Evolutionary conservation across 2,888 invertebrate species (phyloP), one percentile per base, ranked within the genome.

Genomic region (Pristionchus entomophagus): DNA sequence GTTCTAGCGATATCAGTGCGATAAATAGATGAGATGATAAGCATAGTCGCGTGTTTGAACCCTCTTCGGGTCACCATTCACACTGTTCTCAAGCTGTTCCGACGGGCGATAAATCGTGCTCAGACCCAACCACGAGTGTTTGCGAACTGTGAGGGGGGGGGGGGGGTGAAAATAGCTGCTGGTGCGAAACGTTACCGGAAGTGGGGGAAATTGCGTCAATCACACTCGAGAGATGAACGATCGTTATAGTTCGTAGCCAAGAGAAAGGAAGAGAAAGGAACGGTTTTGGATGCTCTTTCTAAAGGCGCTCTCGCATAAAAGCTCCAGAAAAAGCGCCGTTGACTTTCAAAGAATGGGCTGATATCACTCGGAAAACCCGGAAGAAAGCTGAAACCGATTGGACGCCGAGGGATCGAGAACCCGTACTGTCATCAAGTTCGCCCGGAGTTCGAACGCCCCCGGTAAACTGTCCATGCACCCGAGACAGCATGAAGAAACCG

Each of bases 1-100:
- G 38, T 65, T 65, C 41, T n/a, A n/a, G 38, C 38, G 73, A 73
- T 41, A 45, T 6, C n/a, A n/a, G n/a, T n/a, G n/a, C 29, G 35
- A 65, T 65, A 35, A 35, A 65, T 73, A 26, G 73, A 73, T 45
- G 14, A 26, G 73, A 73, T 73, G 73, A 73, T 73, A 45, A 45
- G 26, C 41, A 14, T n/a, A 4, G 5, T n/a, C 8, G 38, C 73
- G 5, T n/a, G 22, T 73, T 73, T 73, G 73, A 73, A 73, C 73
- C 32, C 41, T 4, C n/a, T n/a, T n/a, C n/a, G n/a, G n/a, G n/a
- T n/a, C n/a, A n/a, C n/a, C n/a, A n/a, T n/a, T n/a, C n/a, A n/a
- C n/a, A n/a, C n/a, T n/a, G n/a, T n/a, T n/a, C n/a, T n/a, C n/a
- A n/a, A n/a, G n/a, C n/a, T n/a, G n/a, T n/a, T n/a, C n/a, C n/a